These are phyloP conservation scores for Antheraea assamensis DNA, from an alignment of 2,888 invertebrate genomes.

Conservation along the genomic window DNA sequence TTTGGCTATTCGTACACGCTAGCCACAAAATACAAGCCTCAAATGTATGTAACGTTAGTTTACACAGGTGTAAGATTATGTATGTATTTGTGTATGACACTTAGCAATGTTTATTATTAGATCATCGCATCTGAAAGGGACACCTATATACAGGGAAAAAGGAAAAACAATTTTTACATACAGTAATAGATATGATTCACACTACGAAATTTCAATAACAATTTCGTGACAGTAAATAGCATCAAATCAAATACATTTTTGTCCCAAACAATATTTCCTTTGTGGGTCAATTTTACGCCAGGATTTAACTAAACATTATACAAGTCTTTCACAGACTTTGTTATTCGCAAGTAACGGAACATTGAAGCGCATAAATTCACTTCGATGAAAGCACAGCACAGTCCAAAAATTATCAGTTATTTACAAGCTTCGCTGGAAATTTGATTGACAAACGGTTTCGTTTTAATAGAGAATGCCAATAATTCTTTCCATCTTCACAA, in stretches of 20 bases:
- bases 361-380: constrained; percentile 13
- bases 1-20: neutral
- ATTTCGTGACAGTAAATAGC: neutral
- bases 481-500: constrained; percentile 57
- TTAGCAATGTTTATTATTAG: neutral
- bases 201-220: neutral
- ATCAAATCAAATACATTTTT: neutral
- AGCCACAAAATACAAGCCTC: neutral
- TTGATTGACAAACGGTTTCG: constrained; percentile 5
- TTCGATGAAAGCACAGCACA: constrained; percentile 12
- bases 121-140: neutral
- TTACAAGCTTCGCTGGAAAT: constrained; percentile 16
- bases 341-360: constrained; percentile 17
- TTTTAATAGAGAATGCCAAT: constrained; percentile 36
- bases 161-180: neutral
- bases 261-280: constrained; percentile 35
- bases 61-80: no score
- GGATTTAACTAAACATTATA: neutral
- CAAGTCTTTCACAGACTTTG: constrained; percentile 14
- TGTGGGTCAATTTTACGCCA: constrained; percentile 36
- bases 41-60: no score
- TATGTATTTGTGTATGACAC: no score
- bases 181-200: neutral
- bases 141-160: neutral
- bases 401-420: constrained; percentile 16